These are phyloP conservation scores for Semnornis frantzii DNA, from an alignment of 2,113 vertebrate species.

Conservation along the genomic window DNA sequence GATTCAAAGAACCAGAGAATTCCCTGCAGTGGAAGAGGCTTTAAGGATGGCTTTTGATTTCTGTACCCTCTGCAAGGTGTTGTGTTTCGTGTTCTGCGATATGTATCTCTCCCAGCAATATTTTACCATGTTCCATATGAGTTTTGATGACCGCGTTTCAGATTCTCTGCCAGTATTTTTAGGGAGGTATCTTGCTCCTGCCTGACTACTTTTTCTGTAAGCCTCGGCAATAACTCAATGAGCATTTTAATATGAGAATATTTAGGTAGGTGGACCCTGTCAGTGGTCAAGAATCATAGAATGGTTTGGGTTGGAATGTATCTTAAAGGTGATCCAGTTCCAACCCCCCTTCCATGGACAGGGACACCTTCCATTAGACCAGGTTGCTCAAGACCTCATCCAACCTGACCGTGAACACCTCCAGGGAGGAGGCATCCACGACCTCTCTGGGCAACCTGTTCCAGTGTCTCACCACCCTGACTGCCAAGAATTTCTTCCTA, in stretches of 20 bases:
- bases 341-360: no score
- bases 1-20: not conserved
- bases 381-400: no score
- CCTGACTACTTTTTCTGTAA: not conserved
- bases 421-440: no score
- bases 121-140: not conserved
- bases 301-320: no score
- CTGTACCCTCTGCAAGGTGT: rapidly evolving
- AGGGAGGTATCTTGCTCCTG: not conserved
- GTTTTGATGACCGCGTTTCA: not conserved
- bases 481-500: no score
- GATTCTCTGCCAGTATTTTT: not conserved
- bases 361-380: no score
- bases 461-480: no score
- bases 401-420: no score
- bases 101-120: not conserved
- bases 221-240: not conserved
- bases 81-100: rapidly evolving
- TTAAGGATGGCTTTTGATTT: not conserved
- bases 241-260: not conserved
- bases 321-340: no score
- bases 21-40: not conserved
- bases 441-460: no score
- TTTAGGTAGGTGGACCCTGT: not conserved
- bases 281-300: not conserved